Base-by-base conservation (phyloP, 2,888 invertebrate species). In the Prenolepis imparis region DNA sequence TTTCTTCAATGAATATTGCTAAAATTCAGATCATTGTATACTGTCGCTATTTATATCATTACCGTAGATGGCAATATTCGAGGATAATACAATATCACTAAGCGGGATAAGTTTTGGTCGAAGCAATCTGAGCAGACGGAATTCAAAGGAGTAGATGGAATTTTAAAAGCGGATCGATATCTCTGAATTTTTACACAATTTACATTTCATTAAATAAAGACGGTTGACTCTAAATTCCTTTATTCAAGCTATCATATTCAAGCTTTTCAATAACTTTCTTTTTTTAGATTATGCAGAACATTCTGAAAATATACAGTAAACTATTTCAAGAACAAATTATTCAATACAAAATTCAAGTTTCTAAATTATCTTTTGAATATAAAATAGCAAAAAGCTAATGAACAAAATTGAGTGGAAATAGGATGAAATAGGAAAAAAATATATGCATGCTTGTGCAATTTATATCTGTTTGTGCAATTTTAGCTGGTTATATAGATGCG, bases 1-100 rank as follows among this genome's bases (percentile, higher is more conserved):
- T 55, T 78, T 44, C 70, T 78, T 78, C 32, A 32, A 57, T n/a
- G 32, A 77, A 67, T 57, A 57, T 57, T 12, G 24, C 8, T 67
- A 41, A 44, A 41, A 44, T 68, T 78, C 18, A 41, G 32, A 44
- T 21, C 21, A 41, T 41, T 15, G 6, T 41, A 8, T 41, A 11
- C n/a, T 39, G 52, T 66, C 36, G 15, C 9, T 74, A 52, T 59
- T 75, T 59, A 59, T 28, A 73, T 6, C 44, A 48, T 1, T 24
- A 39, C 64, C 3, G 12, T 36, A 75, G 15, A 63, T 32, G 12
- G 15, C 8, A 28, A 59, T 41, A 28, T 61, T 44, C 2, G 2
- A 21, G 18, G 48, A 63, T 48, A 21, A 15, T 74, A n/a, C 8
- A 18, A 32, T 66, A 64, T 66, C 18, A 21, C 21, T 6, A 36